phyloP scores from a whole-genome alignment of 2,888 invertebrate genomes.

The Copidosoma aretas region DNA sequence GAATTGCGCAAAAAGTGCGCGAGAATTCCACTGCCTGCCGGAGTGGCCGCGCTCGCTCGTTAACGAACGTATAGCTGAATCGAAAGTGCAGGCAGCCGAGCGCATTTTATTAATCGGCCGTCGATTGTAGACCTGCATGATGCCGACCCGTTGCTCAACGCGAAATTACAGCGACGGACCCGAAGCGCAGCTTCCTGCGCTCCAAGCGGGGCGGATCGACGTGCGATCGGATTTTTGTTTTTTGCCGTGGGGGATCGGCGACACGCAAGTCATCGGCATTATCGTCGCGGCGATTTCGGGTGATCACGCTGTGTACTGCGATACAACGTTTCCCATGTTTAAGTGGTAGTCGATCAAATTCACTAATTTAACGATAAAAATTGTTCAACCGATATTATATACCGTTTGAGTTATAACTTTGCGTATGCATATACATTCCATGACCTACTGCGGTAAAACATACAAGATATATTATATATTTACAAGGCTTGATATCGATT shows the following conservation, averaged over 20 bases:
- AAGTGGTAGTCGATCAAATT: too few species aligned
- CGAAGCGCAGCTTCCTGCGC: not conserved
- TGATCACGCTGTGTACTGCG: conserved; percentile 9
- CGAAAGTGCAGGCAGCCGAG: not conserved
- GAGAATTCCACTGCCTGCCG: not conserved
- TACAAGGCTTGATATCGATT: too few species aligned
- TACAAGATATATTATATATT: too few species aligned
- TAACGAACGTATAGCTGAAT: not conserved
- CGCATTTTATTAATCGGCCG: conserved; percentile 25
- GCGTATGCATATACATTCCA: too few species aligned
- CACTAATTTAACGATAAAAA: too few species aligned
- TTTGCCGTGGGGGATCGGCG: not conserved
- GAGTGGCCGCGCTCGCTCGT: not conserved
- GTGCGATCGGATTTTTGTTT: not conserved
- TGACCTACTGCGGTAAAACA: too few species aligned
- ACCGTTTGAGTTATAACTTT: too few species aligned
- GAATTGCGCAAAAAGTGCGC: not conserved
- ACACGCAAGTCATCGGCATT: conserved; percentile 27
- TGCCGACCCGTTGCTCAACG: not conserved
- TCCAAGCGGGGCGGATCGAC: not conserved
- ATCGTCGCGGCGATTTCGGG: conserved; percentile 19
- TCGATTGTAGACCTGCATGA: conserved; percentile 4
- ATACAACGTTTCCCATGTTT: too few species aligned
- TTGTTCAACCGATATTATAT: too few species aligned
- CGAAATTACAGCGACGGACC: not conserved